These are phyloP conservation scores for Pterocles orientalis DNA, from an alignment of 2,113 vertebrate species.

Conservation along the genomic window DNA sequence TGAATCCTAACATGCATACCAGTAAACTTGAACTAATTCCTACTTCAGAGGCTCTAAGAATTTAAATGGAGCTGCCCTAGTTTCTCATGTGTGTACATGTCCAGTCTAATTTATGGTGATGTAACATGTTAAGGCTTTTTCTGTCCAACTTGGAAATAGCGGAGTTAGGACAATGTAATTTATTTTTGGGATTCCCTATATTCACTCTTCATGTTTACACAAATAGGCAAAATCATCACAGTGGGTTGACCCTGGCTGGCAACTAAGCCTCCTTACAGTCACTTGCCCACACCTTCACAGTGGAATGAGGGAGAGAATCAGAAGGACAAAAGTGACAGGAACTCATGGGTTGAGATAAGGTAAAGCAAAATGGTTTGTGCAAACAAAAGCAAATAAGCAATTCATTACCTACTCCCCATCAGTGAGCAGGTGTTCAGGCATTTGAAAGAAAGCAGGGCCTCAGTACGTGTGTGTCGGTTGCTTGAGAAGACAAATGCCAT, in stretches of 20 bases:
- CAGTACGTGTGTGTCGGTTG: rapidly evolving
- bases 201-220: background rate
- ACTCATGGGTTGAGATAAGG: background rate
- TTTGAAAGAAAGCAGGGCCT: background rate
- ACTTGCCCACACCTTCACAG: rapidly evolving
- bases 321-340: background rate
- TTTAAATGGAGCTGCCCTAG: background rate
- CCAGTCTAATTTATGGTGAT: background rate
- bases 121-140: background rate
- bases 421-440: background rate
- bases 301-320: background rate
- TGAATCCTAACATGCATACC: background rate
- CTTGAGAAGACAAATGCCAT: background rate
- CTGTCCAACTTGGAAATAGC: background rate
- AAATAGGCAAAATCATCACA: background rate
- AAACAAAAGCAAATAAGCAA: background rate
- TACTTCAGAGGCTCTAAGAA: background rate
- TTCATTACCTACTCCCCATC: background rate
- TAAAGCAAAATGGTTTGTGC: background rate
- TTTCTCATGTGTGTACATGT: background rate
- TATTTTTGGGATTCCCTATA: background rate
- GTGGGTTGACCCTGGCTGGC: background rate
- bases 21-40: background rate
- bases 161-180: background rate
- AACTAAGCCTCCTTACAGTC: background rate